These are phyloP conservation scores for Tupaia chinensis DNA, from an alignment of 2,113 vertebrate genomes.

Conservation along the genomic window DNA sequence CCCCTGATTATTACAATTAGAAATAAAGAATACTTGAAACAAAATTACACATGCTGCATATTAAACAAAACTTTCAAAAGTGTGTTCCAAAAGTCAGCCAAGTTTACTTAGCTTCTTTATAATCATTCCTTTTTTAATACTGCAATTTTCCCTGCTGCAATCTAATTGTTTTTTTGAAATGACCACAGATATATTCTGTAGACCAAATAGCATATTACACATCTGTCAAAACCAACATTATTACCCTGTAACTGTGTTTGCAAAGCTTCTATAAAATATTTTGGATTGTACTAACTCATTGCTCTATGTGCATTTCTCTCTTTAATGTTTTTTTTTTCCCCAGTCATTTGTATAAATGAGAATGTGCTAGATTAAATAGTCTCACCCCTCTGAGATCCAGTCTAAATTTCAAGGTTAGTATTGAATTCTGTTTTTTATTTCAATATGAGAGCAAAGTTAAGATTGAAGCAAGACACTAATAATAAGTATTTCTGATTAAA, in stretches of 20 bases:
- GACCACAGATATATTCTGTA: slow-evolving; percentile 71
- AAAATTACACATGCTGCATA: slow-evolving; percentile 66
- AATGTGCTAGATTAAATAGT: slow-evolving; percentile 24
- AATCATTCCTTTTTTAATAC: slow-evolving; percentile 79
- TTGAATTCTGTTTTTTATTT: not conserved
- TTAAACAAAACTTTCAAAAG: slow-evolving; percentile 66
- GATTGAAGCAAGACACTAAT: not conserved
- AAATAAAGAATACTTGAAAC: slow-evolving; percentile 72
- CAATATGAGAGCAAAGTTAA: not conserved
- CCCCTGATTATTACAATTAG: not conserved
- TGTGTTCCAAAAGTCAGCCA: slow-evolving; percentile 69
- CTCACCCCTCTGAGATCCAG: not conserved
- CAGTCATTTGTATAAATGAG: slow-evolving; percentile 60
- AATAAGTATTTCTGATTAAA: slow-evolving; percentile 21
- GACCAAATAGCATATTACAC: slow-evolving; percentile 78
- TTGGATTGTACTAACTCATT: not conserved
- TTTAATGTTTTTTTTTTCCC: slow-evolving; percentile 61
- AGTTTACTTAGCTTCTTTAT: slow-evolving; percentile 77
- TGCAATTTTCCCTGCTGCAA: slow-evolving; percentile 66
- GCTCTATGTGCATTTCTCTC: slow-evolving; percentile 56
- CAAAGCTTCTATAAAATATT: not conserved
- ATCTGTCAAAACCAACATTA: slow-evolving; percentile 79
- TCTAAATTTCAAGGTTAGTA: slow-evolving; percentile 16
- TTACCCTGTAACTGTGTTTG: slow-evolving; percentile 36
- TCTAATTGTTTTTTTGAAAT: slow-evolving; percentile 75